Evolutionary conservation across 1,140 invertebrate species (phyloP).

Genomic region (Nebria ingens): DNA sequence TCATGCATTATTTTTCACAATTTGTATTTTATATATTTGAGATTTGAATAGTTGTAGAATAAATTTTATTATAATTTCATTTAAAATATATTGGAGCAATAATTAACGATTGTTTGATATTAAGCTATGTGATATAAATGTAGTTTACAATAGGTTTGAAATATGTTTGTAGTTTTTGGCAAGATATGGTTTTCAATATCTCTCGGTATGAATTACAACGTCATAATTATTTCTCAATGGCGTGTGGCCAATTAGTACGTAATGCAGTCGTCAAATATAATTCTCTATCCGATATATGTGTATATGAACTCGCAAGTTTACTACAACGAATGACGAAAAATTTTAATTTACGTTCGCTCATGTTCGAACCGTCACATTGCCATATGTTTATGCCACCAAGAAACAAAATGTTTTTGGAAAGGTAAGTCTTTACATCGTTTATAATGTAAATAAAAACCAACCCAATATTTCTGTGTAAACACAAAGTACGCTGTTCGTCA

Average conservation of each 20-base stretch:
- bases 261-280: slow-evolving; percentile 27
- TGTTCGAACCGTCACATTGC: slow-evolving; percentile 30
- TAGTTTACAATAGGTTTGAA: too few relatives aligned
- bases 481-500: too few relatives aligned
- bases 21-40: too few relatives aligned
- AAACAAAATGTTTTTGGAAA: slow-evolving; percentile 15
- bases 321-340: slow-evolving; percentile 24
- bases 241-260: slow-evolving; percentile 24
- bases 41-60: too few relatives aligned
- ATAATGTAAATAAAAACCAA: too few relatives aligned
- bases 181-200: slow-evolving; percentile 15
- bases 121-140: too few relatives aligned
- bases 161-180: slow-evolving; percentile 17
- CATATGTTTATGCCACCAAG: slow-evolving; percentile 20
- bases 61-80: too few relatives aligned
- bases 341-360: slow-evolving; percentile 27
- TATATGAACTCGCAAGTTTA: slow-evolving; percentile 27
- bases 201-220: slow-evolving; percentile 3
- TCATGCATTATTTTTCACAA: too few relatives aligned
- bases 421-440: slow-evolving; percentile 15
- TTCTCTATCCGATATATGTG: slow-evolving; percentile 24
- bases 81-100: too few relatives aligned
- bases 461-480: too few relatives aligned
- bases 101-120: too few relatives aligned
- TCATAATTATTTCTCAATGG: slow-evolving; percentile 10